Evolutionary conservation across 2,113 vertebrate genomes (phyloP), one percentile per base, ranked within the genome.

Genomic region (Lasiurus borealis): DNA sequence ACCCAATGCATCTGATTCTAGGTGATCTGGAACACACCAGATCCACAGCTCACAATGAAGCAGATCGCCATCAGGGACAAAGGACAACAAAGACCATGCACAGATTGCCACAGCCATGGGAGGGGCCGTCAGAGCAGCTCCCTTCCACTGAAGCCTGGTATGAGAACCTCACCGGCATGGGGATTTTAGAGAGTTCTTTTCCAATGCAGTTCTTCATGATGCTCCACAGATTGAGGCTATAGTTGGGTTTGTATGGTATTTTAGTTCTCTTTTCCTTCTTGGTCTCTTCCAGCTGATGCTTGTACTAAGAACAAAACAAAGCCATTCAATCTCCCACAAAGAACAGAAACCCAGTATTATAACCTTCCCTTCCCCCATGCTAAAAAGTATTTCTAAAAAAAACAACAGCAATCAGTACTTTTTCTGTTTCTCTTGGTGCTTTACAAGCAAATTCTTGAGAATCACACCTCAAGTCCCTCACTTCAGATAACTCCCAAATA

Each of bases 151-250:
- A 59, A 46, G n/a, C 75, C 40, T 2, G 23, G 16, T 31, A 9
- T 13, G 6, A 34, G 94, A 69, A 12, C 78, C 98, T 98, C 98
- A 99, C 99, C 29, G 99, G 99, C 99, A 99, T 99, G 23, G 99
- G 99, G 94, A 99, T 99, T 98, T 99, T 99, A 54, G 99, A 99
- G 18, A 99, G 98, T 92, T 99, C 99, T 95, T 99, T 99, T 76
- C 99, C 99, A 0, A 99, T 99, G 96, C 99, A 99, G 96, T 99
- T 99, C 97, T 99, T 99, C 99, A 99, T 99, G 96, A 99, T 99
- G 98, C 99, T 99, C 99, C 99, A 99, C 54, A 99, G 97, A 64
- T 99, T 99, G 97, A 99, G 99, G 97, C 99, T 99, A 93, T 99
- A 99, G 98, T 99, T 99, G 54, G 99, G 99, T 97, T 99, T 99